phyloP scores from a whole-genome alignment of 1,140 invertebrate species.

The Mamestra configurata region DNA sequence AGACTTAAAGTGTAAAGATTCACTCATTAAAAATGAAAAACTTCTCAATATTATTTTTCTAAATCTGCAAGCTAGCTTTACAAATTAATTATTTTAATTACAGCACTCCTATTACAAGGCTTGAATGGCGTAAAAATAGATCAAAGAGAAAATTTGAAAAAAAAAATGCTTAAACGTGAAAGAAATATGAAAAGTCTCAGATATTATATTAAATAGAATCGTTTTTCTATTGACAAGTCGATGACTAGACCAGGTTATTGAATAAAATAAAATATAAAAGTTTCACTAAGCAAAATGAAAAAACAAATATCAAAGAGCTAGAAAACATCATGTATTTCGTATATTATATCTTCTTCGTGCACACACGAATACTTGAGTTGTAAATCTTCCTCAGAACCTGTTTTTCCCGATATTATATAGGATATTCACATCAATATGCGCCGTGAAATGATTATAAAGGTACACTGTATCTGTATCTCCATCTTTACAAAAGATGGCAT shows the following conservation, averaged over 20 bases:
- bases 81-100: constrained; percentile 43
- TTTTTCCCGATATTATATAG: too few relatives aligned
- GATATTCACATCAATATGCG: too few relatives aligned
- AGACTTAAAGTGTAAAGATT: background rate
- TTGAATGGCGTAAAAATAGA: constrained; percentile 26
- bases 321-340: background rate
- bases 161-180: background rate
- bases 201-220: too few relatives aligned
- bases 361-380: background rate
- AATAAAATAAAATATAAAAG: too few relatives aligned
- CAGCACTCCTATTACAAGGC: constrained; percentile 24
- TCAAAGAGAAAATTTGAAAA: constrained; percentile 20
- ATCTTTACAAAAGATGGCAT: too few relatives aligned
- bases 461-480: too few relatives aligned
- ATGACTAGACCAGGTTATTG: too few relatives aligned
- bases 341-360: too few relatives aligned
- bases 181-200: too few relatives aligned
- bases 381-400: too few relatives aligned
- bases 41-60: background rate
- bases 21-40: constrained; percentile 26
- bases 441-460: too few relatives aligned
- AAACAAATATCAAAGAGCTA: background rate
- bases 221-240: too few relatives aligned
- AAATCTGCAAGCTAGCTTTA: background rate
- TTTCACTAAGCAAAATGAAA: background rate